A percentile compares a stretch with the other conserved stretches of the same genome.
phyloP scores from a whole-genome alignment of 2,797 vertebrate genomes.

The Enteromius treurensis region DNA sequence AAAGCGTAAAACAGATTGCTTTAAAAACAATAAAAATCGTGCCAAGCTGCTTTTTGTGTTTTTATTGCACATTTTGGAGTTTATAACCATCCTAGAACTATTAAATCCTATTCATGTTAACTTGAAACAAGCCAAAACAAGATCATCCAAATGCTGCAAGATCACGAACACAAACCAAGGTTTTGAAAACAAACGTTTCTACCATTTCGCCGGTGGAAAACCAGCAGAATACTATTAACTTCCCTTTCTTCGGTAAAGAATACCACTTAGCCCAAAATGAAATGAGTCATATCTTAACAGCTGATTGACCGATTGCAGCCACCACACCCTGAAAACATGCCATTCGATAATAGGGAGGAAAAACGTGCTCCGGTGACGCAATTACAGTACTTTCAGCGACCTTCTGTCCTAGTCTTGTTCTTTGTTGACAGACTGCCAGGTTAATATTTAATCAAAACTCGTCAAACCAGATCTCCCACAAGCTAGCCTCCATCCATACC shows the following conservation, averaged over 20 bases:
- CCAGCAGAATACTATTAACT: neutral
- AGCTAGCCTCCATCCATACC: conserved; percentile 16
- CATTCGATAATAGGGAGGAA: conserved; percentile 21
- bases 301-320: conserved; percentile 12
- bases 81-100: neutral
- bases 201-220: neutral
- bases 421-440: conserved; percentile 46
- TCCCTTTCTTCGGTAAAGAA: conserved; percentile 8
- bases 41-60: neutral
- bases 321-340: conserved; percentile 48
- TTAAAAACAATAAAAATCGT: neutral
- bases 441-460: conserved; percentile 59
- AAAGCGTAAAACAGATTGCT: neutral
- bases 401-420: conserved; percentile 41
- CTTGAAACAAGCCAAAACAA: neutral
- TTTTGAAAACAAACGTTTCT: neutral
- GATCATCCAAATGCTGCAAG: neutral
- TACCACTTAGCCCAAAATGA: neutral
- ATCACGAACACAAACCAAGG: neutral
- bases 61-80: neutral
- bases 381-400: conserved; percentile 19
- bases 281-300: conserved; percentile 20
- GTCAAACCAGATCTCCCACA: conserved; percentile 47
- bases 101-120: neutral
- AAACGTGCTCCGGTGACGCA: conserved; percentile 47